These are phyloP conservation scores for Chaetodon trifascialis DNA, from an alignment of 2,113 vertebrate genomes.

Conservation along the genomic window DNA sequence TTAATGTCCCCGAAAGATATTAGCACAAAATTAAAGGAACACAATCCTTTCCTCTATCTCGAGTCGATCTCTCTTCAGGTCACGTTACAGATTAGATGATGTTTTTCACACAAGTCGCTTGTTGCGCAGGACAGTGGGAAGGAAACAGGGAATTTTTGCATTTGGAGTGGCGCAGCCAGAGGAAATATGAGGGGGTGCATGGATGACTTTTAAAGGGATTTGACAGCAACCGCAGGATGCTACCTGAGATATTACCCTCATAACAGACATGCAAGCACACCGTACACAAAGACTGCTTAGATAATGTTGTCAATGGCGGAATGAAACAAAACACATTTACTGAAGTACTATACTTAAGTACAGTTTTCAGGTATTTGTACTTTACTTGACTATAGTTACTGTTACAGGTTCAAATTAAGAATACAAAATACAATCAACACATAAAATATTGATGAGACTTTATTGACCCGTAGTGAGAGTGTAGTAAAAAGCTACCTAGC, in stretches of 20 bases:
- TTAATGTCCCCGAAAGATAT: slow-evolving; percentile 72
- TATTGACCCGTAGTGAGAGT: too few relatives aligned
- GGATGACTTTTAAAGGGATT: neutral
- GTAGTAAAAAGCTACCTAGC: too few relatives aligned
- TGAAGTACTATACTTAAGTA: too few relatives aligned
- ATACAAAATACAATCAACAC: too few relatives aligned
- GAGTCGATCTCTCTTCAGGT: slow-evolving; percentile 35
- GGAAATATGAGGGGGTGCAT: neutral
- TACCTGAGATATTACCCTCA: neutral
- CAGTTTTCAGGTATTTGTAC: too few relatives aligned
- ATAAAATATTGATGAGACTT: too few relatives aligned
- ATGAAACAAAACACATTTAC: too few relatives aligned
- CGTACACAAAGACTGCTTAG: neutral
- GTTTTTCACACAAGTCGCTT: slow-evolving; percentile 34
- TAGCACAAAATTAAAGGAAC: slow-evolving; percentile 72
- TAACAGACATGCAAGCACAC: neutral
- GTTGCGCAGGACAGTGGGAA: neutral
- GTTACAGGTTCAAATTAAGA: too few relatives aligned
- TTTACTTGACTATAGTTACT: too few relatives aligned
- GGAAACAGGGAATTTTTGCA: neutral
- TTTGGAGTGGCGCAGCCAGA: neutral
- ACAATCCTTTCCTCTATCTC: slow-evolving; percentile 63
- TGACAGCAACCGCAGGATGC: neutral
- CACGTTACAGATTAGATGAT: slow-evolving; percentile 37
- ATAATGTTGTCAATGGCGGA: neutral